Conservation (phyloP, 2,888 invertebrate species). For the Hipparchia semele region DNA sequence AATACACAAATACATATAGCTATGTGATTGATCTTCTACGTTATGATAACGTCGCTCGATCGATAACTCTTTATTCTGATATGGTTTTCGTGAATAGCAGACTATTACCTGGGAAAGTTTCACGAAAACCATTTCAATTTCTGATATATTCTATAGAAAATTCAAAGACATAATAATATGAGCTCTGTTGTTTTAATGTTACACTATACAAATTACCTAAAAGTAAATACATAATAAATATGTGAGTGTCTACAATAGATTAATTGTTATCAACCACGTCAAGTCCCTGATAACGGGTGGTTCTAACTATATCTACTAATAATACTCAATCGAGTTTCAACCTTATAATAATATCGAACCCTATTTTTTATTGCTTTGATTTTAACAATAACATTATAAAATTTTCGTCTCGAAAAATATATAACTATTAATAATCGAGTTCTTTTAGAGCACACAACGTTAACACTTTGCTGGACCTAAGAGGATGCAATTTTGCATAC, state of each 20-base stretch:
- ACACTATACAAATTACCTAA: constrained; percentile 4
- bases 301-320: constrained; percentile 58
- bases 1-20: too few relatives aligned
- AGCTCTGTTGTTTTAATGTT: too few relatives aligned
- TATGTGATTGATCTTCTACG: not conserved
- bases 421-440: not conserved
- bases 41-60: not conserved
- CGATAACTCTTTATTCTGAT: not conserved
- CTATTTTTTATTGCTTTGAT: not conserved
- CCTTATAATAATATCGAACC: constrained; percentile 47
- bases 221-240: constrained; percentile 50
- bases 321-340: constrained; percentile 57
- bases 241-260: constrained; percentile 50
- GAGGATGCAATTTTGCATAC: constrained; percentile 83
- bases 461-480: constrained; percentile 80
- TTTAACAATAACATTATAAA: not conserved
- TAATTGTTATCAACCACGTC: constrained; percentile 73
- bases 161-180: not conserved
- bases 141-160: not conserved
- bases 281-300: constrained; percentile 67
- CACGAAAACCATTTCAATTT: not conserved
- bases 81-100: too few relatives aligned
- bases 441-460: constrained; percentile 79
- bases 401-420: not conserved
- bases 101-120: not conserved